Percentiles rank a stretch among this genome's conserved stretches.
phyloP scores from a whole-genome alignment of 1,140 invertebrate genomes.

The Pristionchus pacificus region DNA sequence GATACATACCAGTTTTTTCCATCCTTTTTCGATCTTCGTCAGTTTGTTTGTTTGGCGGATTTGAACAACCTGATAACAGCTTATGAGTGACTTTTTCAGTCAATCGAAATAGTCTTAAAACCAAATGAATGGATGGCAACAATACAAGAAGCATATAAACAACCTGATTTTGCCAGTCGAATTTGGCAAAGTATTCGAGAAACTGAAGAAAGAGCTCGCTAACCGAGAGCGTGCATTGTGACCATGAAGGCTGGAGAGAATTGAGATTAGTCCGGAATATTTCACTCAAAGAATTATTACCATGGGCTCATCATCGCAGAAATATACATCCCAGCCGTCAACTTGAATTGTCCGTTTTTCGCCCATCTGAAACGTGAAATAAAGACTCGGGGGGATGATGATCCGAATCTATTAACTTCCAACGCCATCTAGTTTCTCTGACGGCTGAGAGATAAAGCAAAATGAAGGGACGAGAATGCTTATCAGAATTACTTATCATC shows the following conservation, averaged over 20 bases:
- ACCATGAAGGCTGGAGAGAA: slow-evolving; percentile 4
- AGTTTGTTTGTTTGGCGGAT: slow-evolving; percentile 13
- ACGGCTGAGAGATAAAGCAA: neutral
- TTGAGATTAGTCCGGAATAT: neutral
- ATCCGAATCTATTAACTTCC: slow-evolving; percentile 2
- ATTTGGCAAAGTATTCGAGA: slow-evolving; percentile 17
- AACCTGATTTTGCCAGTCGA: slow-evolving; percentile 23
- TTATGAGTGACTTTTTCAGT: neutral
- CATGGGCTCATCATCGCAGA: slow-evolving; percentile 4
- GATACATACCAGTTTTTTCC: neutral
- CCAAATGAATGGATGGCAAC: too few relatives aligned
- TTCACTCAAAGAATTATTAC: neutral
- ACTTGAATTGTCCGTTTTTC: neutral
- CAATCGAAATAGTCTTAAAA: too few relatives aligned
- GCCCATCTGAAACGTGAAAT: slow-evolving; percentile 19
- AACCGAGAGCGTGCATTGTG: slow-evolving; percentile 8
- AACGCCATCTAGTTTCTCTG: neutral
- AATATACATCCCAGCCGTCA: slow-evolving; percentile 24
- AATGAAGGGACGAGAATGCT: neutral
- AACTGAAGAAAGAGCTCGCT: slow-evolving; percentile 21
- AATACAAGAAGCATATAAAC: too few relatives aligned
- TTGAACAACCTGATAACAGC: slow-evolving; percentile 16
- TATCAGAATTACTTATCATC: neutral
- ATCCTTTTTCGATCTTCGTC: slow-evolving; percentile 25
- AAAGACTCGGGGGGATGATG: too few relatives aligned